These are phyloP conservation scores for Sitta carolinensis DNA, from an alignment of 2,797 vertebrate species.

Conservation along the genomic window DNA sequence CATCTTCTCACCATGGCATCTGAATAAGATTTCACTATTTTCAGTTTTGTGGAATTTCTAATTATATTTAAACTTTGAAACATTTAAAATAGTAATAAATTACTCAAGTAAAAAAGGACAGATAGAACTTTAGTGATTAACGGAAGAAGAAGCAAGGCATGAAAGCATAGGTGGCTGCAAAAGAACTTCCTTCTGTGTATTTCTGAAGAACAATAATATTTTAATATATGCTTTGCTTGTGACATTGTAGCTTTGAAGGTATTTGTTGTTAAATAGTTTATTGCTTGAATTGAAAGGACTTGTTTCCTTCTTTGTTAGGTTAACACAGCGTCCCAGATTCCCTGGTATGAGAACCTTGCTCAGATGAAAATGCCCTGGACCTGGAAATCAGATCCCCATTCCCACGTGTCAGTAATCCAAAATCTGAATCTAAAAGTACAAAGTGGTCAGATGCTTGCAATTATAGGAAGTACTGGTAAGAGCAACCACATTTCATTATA, in stretches of 20 bases:
- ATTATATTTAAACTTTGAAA: background rate
- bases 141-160: background rate
- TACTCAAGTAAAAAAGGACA: background rate
- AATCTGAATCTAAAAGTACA: slow-evolving; percentile 87
- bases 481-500: background rate
- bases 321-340: slow-evolving; percentile 87
- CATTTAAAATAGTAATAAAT: background rate
- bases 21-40: background rate
- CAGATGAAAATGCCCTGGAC: slow-evolving; percentile 90
- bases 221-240: background rate
- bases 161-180: background rate
- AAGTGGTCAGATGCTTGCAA: slow-evolving; percentile 95
- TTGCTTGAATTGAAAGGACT: background rate
- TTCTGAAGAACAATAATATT: background rate
- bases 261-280: background rate
- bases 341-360: slow-evolving; percentile 90
- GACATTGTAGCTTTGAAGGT: background rate
- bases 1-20: background rate
- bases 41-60: background rate
- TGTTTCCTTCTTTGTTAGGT: slow-evolving; percentile 74
- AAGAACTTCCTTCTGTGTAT: background rate
- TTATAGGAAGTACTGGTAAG: slow-evolving; percentile 94
- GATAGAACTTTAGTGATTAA: background rate
- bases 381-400: slow-evolving; percentile 73
- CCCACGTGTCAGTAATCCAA: slow-evolving; percentile 78